A percentile compares a stretch with the other conserved stretches of the same genome.
Evolutionary conservation across 2,888 invertebrate genomes (phyloP).

Genomic region (Tipula confusa): DNA sequence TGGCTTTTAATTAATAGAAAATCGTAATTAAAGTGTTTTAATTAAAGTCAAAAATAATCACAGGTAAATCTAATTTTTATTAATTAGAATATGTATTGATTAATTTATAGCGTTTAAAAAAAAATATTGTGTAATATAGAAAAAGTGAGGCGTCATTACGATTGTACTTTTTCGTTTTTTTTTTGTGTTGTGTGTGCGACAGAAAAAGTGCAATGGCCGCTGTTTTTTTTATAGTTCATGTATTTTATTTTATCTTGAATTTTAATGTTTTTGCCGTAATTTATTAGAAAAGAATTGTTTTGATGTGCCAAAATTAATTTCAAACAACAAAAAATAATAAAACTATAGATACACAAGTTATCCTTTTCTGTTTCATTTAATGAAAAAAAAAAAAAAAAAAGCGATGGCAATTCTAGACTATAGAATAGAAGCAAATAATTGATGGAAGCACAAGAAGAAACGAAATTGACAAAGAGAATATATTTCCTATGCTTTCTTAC

Average conservation of each 20-base stretch:
- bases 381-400: neutral
- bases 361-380: conserved; percentile 14
- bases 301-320: neutral
- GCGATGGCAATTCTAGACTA: conserved; percentile 3
- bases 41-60: neutral
- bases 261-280: neutral
- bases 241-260: neutral
- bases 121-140: neutral
- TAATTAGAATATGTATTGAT: neutral
- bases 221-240: neutral
- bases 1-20: neutral
- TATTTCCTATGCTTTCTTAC: conserved; percentile 31
- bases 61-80: conserved; percentile 26
- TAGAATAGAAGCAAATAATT: neutral
- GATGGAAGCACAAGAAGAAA: conserved; percentile 20
- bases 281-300: neutral
- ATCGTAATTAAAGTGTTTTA: neutral
- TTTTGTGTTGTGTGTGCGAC: neutral
- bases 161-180: neutral
- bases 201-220: conserved; percentile 32
- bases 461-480: conserved; percentile 29
- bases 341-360: neutral
- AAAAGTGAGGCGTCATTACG: neutral
- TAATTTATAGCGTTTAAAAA: neutral
- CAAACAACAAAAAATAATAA: neutral